These are phyloP conservation scores for Matsumyia berberina DNA, from an alignment of 2,888 invertebrate species.

Conservation along the genomic window DNA sequence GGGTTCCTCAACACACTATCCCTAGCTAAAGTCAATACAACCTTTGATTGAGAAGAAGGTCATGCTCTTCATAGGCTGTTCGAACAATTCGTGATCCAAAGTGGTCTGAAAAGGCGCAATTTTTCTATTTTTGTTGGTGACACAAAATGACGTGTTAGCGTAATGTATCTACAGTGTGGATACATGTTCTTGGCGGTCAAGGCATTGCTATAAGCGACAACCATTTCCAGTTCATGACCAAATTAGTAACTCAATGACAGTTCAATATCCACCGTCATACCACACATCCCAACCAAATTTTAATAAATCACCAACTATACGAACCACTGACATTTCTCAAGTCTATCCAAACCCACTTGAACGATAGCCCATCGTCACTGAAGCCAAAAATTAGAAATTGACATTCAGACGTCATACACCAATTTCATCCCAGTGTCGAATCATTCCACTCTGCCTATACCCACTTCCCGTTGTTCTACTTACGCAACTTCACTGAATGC, in stretches of 20 bases:
- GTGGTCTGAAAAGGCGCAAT: no score
- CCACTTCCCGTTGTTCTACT: slow-evolving; percentile 17
- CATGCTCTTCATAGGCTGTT: no score
- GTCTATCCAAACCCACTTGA: slow-evolving; percentile 55
- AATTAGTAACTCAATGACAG: slow-evolving; percentile 33
- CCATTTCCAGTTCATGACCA: slow-evolving; percentile 28
- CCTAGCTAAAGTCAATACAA: no score
- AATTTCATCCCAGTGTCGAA: slow-evolving; percentile 60
- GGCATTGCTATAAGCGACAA: slow-evolving; percentile 4
- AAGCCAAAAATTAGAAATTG: slow-evolving; percentile 72
- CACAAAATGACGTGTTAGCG: no score
- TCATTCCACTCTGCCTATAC: neutral
- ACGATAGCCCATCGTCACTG: slow-evolving; percentile 58
- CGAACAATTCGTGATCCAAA: no score
- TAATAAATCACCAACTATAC: slow-evolving; percentile 20
- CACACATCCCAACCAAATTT: slow-evolving; percentile 20
- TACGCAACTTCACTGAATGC: slow-evolving; percentile 15
- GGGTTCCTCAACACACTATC: no score
- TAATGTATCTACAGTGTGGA: no score
- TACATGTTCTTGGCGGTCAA: no score
- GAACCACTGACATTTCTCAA: slow-evolving; percentile 18
- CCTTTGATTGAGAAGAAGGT: no score
- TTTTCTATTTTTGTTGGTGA: no score
- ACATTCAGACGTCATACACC: slow-evolving; percentile 72
- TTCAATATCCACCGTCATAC: slow-evolving; percentile 23